Percentiles rank a stretch among this genome's conserved stretches.
Conservation (phyloP, 2,888 invertebrate species). For the Geophilus truncorum region DNA sequence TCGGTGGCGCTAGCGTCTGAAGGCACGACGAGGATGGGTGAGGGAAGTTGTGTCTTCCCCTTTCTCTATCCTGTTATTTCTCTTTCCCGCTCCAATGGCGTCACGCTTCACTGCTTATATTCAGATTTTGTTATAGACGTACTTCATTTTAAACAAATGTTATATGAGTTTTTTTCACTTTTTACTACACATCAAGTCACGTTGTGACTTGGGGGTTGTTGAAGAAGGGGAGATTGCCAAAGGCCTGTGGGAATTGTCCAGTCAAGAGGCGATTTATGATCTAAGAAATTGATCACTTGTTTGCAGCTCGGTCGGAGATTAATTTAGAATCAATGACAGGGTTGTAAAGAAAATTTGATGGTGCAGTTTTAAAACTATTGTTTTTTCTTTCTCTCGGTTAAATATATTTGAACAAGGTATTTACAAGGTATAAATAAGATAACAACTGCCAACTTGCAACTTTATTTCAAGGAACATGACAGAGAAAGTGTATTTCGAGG, state of each 20-base stretch:
- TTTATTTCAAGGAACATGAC: background rate
- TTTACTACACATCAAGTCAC: background rate
- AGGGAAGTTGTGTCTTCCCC: background rate
- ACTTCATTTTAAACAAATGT: constrained; percentile 32
- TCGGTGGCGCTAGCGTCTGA: constrained; percentile 10
- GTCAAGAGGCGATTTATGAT: constrained; percentile 14
- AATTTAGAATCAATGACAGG: constrained; percentile 28
- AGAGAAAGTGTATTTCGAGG: background rate
- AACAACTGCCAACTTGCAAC: background rate
- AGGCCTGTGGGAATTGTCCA: constrained; percentile 11
- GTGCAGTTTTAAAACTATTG: background rate
- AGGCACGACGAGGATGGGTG: background rate
- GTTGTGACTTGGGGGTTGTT: background rate
- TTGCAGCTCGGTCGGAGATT: background rate
- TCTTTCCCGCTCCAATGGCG: background rate
- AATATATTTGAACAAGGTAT: background rate
- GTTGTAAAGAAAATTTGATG: constrained; percentile 10
- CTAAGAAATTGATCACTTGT: constrained; percentile 2
- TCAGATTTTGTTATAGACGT: constrained; percentile 27
- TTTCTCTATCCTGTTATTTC: constrained; percentile 13
- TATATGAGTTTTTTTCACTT: background rate
- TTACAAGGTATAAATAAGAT: background rate
- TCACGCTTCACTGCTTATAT: constrained; percentile 15
- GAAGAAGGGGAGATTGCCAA: background rate
- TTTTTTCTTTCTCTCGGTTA: background rate